Evolutionary conservation across 2,888 invertebrate genomes (phyloP).

Genomic region (Ecliptopera silaceata): DNA sequence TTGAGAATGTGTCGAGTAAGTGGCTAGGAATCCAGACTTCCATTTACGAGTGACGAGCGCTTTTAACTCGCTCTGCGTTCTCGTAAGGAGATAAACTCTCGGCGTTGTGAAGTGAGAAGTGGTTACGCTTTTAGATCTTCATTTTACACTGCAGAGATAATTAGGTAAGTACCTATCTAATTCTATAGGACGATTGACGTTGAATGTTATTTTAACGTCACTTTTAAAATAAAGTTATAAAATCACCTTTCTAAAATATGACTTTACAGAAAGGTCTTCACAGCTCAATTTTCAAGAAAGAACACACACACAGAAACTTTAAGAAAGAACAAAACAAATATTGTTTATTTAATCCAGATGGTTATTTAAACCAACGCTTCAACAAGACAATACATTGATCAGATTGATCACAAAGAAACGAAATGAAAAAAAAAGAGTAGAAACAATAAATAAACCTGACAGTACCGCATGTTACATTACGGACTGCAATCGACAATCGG

Average conservation of each 20-base stretch:
- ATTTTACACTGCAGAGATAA: slow-evolving; percentile 12
- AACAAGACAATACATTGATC: slow-evolving; percentile 13
- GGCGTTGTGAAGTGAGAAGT: slow-evolving; percentile 35
- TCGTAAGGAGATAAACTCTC: slow-evolving; percentile 36
- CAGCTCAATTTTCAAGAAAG: too few relatives aligned
- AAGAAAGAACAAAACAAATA: too few relatives aligned
- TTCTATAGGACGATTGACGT: not conserved
- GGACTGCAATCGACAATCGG: slow-evolving; percentile 33
- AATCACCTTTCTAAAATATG: too few relatives aligned
- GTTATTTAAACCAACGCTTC: not conserved
- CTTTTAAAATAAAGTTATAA: not conserved
- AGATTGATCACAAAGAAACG: slow-evolving; percentile 15
- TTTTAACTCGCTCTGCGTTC: slow-evolving; percentile 37
- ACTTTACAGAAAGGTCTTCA: too few relatives aligned
- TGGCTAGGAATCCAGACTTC: slow-evolving; percentile 48
- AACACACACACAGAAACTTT: too few relatives aligned
- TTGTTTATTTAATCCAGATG: not conserved
- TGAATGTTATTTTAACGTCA: not conserved
- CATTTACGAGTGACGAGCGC: slow-evolving; percentile 45
- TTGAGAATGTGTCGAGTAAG: slow-evolving; percentile 49
- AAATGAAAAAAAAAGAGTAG: slow-evolving; percentile 22
- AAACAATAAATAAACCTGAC: slow-evolving; percentile 30
- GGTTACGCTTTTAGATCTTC: slow-evolving; percentile 26
- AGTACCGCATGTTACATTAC: slow-evolving; percentile 31
- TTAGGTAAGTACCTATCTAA: not conserved